Base-by-base conservation (phyloP, 2,797 vertebrate species). In the Alfaro cultratus region DNA sequence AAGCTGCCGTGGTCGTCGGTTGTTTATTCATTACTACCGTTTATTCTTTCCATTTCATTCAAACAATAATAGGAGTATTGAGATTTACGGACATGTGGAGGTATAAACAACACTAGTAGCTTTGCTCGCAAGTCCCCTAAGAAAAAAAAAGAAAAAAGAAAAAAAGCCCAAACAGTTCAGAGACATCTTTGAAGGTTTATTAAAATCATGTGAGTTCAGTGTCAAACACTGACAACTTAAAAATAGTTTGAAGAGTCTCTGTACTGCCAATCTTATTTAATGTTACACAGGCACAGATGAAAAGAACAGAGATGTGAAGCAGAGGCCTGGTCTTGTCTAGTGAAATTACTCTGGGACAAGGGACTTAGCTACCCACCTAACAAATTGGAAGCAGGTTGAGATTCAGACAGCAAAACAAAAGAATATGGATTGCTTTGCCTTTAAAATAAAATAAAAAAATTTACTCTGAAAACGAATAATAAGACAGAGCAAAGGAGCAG, bases 381-480 rank as follows among this genome's bases (percentile, higher is more conserved):
- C 84, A 95, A 95, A 96, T 93, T 80, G 91, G 84, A 94, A 95
- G 80, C 94, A 95, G 92, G 75, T 91, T 91, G 82, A 64, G 74
- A 85, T 46, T 70, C 79, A 90, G 91, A 95, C 90, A 94, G 86
- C 86, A 91, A 93, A 94, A 90, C 85, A 87, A 89, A 91, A 80
- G 84, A 89, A 93, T 79, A 83, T 70, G 75, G 77, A 82, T 87
- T 77, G 85, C 73, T 88, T 83, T 89, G 88, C 87, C 87, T 85
- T 91, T 70, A 68, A 78, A 70, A 80, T 76, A 83, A 70, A 75
- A 83, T 73, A 55, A 78, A 18, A 53, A 23, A 51, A 51, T 23
- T 51, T 0, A 51, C 34, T 77, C 80, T 83, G 76, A 74, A 67
- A 87, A 79, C 73, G 74, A 82, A 79, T 74, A 73, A 74, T 71